A percentile compares a stretch with the other conserved stretches of the same genome.
phyloP scores from a whole-genome alignment of 2,113 vertebrate genomes.

The Pomatorhinus ruficollis region DNA sequence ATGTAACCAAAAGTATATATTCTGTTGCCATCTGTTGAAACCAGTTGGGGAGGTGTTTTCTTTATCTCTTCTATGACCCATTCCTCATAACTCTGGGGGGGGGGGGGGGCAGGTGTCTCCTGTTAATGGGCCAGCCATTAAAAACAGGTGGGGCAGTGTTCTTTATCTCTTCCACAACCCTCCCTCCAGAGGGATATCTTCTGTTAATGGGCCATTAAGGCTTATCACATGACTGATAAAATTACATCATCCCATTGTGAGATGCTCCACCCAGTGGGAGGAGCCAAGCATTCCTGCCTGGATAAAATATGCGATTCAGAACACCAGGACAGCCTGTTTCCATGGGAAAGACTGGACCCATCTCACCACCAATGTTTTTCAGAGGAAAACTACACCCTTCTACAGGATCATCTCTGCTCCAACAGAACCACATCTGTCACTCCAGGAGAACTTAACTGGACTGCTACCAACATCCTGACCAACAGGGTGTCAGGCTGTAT shows the following conservation, averaged over 20 bases:
- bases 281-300: not conserved
- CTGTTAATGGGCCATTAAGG: not conserved
- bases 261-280: not conserved
- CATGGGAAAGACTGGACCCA: not conserved
- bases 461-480: not conserved
- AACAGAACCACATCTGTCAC: not conserved
- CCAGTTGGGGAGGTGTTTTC: not conserved
- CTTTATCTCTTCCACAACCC: not conserved
- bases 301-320: not conserved
- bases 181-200: not conserved
- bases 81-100: not conserved
- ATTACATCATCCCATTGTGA: not conserved
- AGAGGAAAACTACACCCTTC: not conserved
- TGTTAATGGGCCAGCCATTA: not conserved
- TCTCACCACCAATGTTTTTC: not conserved
- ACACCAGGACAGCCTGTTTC: not conserved
- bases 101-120: not conserved
- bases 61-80: not conserved
- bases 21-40: not conserved
- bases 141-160: not conserved
- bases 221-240: not conserved
- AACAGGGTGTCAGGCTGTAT: not conserved
- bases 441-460: not conserved
- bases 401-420: not conserved
- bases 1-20: not conserved